phyloP scores from a whole-genome alignment of 2,797 vertebrate genomes.

The Meda fulgida region DNA sequence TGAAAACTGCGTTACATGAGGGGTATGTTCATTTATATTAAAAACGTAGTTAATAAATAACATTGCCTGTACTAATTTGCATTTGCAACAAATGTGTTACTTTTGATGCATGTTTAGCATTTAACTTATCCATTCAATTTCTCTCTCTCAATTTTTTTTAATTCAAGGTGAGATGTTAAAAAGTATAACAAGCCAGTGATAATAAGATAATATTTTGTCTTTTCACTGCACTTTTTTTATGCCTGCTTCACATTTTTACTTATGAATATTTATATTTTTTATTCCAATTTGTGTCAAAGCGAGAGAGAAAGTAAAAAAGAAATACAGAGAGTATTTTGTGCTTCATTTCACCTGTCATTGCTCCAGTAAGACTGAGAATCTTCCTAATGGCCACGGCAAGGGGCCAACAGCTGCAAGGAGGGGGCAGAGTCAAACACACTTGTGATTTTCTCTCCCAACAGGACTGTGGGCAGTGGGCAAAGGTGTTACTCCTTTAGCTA shows the following conservation, averaged over 20 bases:
- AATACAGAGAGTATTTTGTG: slow-evolving; percentile 73
- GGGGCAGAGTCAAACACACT: slow-evolving; percentile 47
- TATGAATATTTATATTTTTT: neutral
- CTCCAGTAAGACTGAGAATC: slow-evolving; percentile 72
- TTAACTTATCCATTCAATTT: neutral
- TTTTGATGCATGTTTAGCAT: neutral
- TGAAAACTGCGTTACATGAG: neutral
- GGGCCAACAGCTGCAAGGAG: slow-evolving; percentile 61
- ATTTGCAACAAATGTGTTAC: neutral
- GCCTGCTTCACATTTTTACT: neutral
- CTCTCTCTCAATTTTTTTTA: too few relatives aligned
- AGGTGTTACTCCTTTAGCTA: neutral
- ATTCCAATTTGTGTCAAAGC: slow-evolving; percentile 9
- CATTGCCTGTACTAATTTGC: neutral
- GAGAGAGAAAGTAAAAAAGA: slow-evolving; percentile 55
- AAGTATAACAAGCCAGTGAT: neutral
- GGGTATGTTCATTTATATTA: neutral
- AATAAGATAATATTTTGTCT: slow-evolving; percentile 1
- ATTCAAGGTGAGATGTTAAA: neutral
- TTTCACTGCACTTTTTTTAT: slow-evolving; percentile 1
- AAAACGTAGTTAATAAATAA: neutral
- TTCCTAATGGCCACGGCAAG: slow-evolving; percentile 74
- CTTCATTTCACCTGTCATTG: slow-evolving; percentile 81
- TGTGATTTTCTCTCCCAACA: slow-evolving; percentile 46
- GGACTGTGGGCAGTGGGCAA: slow-evolving; percentile 47